Base-by-base conservation (phyloP, 2,113 vertebrate genomes). In the Bos indicus region DNA sequence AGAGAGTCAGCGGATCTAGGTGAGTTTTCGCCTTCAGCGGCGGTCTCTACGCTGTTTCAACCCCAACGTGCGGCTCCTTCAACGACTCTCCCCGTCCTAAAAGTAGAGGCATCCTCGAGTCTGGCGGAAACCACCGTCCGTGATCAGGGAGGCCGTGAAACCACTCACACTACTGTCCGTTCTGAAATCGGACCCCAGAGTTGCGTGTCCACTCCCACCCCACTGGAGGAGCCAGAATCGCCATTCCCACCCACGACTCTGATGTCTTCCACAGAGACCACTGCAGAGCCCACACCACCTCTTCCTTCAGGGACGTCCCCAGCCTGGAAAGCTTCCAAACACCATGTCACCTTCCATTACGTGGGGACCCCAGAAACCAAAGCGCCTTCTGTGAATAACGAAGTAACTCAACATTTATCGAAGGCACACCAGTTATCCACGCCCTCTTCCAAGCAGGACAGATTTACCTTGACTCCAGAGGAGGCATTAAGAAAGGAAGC, bases 161-260 rank as follows among this genome's bases (percentile, higher is more conserved):
- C 15, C 52, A 3, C 28, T 0, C 12, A 14, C 0, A 15, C 5
- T 2, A 1, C 1, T 0, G 0, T 2, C 1, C 30, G 0, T 0
- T 1, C 36, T 2, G 52, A 36, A 77, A 4, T 3, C 0, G 0
- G 0, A 8, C 57, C 46, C 0, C 12, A 1, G n/a, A 2, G 3
- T 5, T 36, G 0, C 0, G 0, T 0, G 10, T 4, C 17, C 2
- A 30, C 21, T 0, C 15, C 7, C 0, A 1, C 13, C 3, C 7
- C 0, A 0, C 0, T 0, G 10, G 33, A 12, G 26, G 16, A 3
- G 21, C 25, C 6, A 0, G 1, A 25, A 0, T 11, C 81, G 89
- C 4, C 8, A 0, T 2, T 33, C 88, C 59, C 64, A 6, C 67
- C 91, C 36, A 52, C 59, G 2, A 21, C 43, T 36, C 84, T 81